phyloP scores from a whole-genome alignment of 2,888 invertebrate species.

The Acrobeloides nanus region DNA sequence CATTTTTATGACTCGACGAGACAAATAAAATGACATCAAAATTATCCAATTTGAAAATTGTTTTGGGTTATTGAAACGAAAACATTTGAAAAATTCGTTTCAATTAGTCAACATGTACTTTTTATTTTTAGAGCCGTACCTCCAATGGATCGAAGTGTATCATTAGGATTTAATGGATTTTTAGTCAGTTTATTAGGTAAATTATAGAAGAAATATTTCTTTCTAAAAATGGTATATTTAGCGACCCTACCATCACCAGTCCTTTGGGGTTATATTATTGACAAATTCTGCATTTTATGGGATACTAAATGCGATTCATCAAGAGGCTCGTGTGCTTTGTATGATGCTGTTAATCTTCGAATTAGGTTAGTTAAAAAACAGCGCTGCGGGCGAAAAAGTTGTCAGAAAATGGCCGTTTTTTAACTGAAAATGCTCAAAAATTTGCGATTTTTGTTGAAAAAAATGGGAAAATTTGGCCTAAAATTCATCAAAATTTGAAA shows the following conservation, averaged over 20 bases:
- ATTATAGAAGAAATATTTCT: neutral
- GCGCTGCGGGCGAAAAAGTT: too few species aligned
- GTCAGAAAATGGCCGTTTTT: too few species aligned
- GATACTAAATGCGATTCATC: slow-evolving; percentile 49
- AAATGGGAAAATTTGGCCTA: slow-evolving; percentile 2
- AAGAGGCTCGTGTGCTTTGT: slow-evolving; percentile 55
- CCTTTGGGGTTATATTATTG: slow-evolving; percentile 55
- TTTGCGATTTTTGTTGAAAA: too few species aligned
- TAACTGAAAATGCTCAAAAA: too few species aligned
- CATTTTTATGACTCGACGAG: too few species aligned
- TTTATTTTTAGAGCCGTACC: slow-evolving; percentile 46
- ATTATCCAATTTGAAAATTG: slow-evolving; percentile 40
- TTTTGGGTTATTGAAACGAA: slow-evolving; percentile 62
- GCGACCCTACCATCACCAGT: slow-evolving; percentile 55
- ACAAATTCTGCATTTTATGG: slow-evolving; percentile 55
- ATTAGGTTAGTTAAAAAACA: slow-evolving; percentile 30
- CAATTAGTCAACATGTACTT: too few species aligned
- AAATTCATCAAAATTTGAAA: neutral
- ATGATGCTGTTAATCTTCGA: slow-evolving; percentile 53
- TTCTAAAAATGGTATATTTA: slow-evolving; percentile 10
- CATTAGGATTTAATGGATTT: slow-evolving; percentile 51
- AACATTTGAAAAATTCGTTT: too few species aligned
- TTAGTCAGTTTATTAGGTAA: slow-evolving; percentile 47
- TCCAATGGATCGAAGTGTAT: slow-evolving; percentile 47
- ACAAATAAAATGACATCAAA: slow-evolving; percentile 6